phyloP scores from a whole-genome alignment of 2,113 vertebrate genomes.

The Puffinus mauretanicus region DNA sequence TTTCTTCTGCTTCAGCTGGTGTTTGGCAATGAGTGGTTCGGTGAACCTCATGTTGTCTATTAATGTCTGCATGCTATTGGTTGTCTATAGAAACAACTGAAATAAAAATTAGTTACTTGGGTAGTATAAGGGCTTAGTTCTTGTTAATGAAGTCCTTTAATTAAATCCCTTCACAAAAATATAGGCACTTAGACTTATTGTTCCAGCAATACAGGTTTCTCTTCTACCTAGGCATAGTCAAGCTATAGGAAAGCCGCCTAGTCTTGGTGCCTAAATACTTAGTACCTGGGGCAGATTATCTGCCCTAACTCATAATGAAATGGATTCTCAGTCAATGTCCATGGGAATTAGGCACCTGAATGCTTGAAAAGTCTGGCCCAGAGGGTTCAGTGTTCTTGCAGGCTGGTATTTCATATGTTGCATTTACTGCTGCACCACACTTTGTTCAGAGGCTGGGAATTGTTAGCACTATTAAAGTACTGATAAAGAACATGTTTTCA shows the following conservation, averaged over 20 bases:
- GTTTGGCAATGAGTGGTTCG: background rate
- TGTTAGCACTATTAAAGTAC: background rate
- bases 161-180: background rate
- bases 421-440: background rate
- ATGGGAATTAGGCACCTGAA: background rate
- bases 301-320: background rate
- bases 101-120: background rate
- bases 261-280: background rate
- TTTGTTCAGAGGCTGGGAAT: background rate
- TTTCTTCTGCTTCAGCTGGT: background rate
- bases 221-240: background rate
- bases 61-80: accelerated
- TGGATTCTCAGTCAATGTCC: background rate
- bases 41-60: background rate
- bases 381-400: background rate
- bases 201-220: background rate
- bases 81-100: background rate
- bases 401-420: background rate
- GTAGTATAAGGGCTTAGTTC: background rate
- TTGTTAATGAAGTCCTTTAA: background rate
- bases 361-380: background rate
- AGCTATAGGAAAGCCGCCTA: background rate
- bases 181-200: background rate
- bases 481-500: background rate
- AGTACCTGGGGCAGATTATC: background rate